A percentile compares a stretch with the other conserved stretches of the same genome.
Conservation (phyloP, 2,888 invertebrate species). For the Drepanosiphum platanoidis region DNA sequence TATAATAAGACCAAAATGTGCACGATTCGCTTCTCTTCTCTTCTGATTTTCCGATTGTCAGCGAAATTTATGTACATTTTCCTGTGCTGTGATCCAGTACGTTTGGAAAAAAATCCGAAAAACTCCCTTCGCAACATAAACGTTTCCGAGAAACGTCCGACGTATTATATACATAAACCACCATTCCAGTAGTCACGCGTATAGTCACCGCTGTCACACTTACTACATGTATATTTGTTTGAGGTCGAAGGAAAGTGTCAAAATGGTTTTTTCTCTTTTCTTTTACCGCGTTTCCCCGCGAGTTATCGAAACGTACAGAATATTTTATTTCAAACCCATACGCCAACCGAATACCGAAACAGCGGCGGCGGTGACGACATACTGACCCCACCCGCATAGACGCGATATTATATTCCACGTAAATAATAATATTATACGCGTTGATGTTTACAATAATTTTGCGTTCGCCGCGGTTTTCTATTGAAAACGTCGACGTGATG, state of each 20-base stretch:
- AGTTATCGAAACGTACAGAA: not conserved
- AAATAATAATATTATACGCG: not conserved
- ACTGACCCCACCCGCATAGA: not conserved
- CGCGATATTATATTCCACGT: not conserved
- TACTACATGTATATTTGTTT: not conserved
- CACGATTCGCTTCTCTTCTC: too few species aligned
- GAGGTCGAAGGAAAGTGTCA: not conserved
- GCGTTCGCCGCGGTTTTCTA: not conserved
- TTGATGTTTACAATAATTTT: not conserved
- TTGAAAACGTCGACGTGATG: not conserved
- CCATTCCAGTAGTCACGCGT: too few species aligned
- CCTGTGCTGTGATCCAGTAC: too few species aligned
- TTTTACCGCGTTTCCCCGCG: constrained; percentile 65
- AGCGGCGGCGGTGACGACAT: not conserved
- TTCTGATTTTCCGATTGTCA: too few species aligned
- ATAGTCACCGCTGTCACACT: too few species aligned
- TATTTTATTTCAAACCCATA: not conserved
- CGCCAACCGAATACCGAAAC: not conserved
- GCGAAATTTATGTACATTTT: too few species aligned
- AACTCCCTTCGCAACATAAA: not conserved
- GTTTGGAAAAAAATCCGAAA: not conserved
- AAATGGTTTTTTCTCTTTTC: constrained; percentile 67
- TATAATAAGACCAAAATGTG: too few species aligned
- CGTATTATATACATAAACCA: not conserved
- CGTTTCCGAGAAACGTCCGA: not conserved